Conservation (phyloP, 2,797 vertebrate species). For the Notoglanidium macrostoma region DNA sequence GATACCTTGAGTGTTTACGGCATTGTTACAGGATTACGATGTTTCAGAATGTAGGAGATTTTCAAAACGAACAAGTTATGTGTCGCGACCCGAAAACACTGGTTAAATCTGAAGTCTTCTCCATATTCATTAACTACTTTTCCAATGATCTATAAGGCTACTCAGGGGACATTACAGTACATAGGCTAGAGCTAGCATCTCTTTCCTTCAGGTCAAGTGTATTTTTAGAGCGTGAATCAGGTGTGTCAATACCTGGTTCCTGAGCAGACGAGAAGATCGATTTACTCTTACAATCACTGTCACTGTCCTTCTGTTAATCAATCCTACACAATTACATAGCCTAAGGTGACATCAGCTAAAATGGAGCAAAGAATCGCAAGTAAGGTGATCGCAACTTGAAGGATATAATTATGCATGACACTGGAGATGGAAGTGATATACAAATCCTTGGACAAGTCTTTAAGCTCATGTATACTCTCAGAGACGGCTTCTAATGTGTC, state of each 20-base stretch:
- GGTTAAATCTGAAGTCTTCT: constrained; percentile 23
- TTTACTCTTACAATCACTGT: constrained; percentile 41
- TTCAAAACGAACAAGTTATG: neutral
- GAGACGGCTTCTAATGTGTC: too few species aligned
- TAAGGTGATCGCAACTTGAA: neutral
- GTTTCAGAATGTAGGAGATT: neutral
- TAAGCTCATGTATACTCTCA: neutral
- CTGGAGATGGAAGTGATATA: neutral
- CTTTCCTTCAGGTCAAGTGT: constrained; percentile 28
- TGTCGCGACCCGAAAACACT: neutral
- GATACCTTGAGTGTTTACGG: neutral
- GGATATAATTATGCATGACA: neutral
- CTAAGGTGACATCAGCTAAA: constrained; percentile 4
- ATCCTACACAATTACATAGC: constrained; percentile 5
- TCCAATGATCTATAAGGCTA: neutral
- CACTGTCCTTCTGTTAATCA: constrained; percentile 35
- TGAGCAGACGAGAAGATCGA: constrained; percentile 27
- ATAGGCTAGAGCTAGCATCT: constrained; percentile 19
- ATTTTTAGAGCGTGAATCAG: constrained; percentile 46
- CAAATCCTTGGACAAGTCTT: neutral
- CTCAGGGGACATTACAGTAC: constrained; percentile 18
- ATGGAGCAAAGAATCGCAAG: neutral
- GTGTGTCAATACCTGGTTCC: constrained; percentile 18
- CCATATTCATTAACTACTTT: constrained; percentile 17
- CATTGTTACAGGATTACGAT: neutral